Percentiles rank a stretch among this genome's conserved stretches.
Evolutionary conservation across 2,797 vertebrate species (phyloP).

Genomic region (Oreonectes daqikongensis): DNA sequence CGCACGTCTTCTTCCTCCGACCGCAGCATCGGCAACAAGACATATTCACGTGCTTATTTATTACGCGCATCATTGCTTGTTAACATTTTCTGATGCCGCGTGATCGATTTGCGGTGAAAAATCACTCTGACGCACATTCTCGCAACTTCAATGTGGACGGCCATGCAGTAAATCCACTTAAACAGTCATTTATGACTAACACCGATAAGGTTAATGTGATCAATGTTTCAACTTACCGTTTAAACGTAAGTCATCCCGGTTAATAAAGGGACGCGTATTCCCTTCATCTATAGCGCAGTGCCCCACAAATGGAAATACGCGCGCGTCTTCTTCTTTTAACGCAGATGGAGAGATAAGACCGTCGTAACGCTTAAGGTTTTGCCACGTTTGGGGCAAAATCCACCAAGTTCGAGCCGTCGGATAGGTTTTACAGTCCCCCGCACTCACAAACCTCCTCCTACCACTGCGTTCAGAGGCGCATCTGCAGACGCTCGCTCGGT

Average conservation of each 20-base stretch:
- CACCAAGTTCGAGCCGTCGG: constrained; percentile 64
- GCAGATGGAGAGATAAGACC: constrained; percentile 69
- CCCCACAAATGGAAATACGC: constrained; percentile 68
- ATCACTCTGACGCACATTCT: constrained; percentile 38
- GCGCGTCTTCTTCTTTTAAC: constrained; percentile 68
- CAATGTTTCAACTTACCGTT: constrained; percentile 82
- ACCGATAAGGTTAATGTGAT: no score
- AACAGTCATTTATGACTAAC: not conserved
- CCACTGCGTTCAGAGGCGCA: constrained; percentile 80
- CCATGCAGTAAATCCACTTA: not conserved
- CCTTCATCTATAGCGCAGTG: constrained; percentile 79
- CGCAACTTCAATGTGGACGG: constrained; percentile 17
- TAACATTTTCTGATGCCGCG: not conserved
- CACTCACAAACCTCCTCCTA: constrained; percentile 62
- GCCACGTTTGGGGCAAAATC: constrained; percentile 70
- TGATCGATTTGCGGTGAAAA: constrained; percentile 9
- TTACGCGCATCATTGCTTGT: not conserved
- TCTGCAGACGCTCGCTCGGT: constrained; percentile 76
- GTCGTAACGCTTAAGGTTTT: constrained; percentile 66
- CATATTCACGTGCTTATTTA: constrained; percentile 1
- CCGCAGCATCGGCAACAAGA: constrained; percentile 64
- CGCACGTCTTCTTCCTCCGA: constrained; percentile 68
- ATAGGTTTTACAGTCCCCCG: constrained; percentile 64
- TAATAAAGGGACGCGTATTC: constrained; percentile 65
- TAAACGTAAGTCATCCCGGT: constrained; percentile 62